Evolutionary conservation across 2,113 vertebrate genomes (phyloP).

Genomic region (Eulacestoma nigropectus): DNA sequence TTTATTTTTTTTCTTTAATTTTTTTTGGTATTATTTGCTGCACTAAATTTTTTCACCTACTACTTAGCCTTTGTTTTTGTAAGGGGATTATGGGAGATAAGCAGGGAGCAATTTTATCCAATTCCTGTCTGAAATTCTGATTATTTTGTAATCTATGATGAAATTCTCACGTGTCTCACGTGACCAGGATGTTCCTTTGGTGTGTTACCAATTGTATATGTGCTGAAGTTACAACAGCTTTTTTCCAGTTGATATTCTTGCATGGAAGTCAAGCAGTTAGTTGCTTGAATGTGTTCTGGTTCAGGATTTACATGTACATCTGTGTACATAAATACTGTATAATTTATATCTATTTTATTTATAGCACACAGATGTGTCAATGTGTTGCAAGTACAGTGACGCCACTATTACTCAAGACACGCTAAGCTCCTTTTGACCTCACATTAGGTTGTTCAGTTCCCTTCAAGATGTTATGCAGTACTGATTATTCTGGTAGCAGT

Average conservation of each 20-base stretch:
- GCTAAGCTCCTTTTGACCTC: neutral
- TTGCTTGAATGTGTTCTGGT: neutral
- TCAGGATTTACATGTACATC: neutral
- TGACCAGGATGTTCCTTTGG: neutral
- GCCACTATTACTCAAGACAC: neutral
- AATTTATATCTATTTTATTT: no score
- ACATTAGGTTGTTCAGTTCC: neutral
- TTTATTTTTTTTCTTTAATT: neutral
- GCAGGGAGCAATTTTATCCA: neutral
- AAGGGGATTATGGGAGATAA: fast-evolving
- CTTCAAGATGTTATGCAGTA: neutral
- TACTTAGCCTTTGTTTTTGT: neutral
- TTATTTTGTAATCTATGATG: neutral
- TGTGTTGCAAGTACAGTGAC: neutral
- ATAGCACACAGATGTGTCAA: neutral
- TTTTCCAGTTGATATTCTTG: neutral
- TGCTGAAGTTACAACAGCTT: neutral
- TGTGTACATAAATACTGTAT: neutral
- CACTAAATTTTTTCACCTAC: neutral
- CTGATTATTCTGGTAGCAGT: neutral
- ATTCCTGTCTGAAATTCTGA: neutral
- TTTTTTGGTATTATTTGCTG: neutral
- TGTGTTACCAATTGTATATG: neutral
- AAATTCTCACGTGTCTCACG: neutral
- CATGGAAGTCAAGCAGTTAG: neutral